Percentiles rank a stretch among this genome's conserved stretches.
Conservation (phyloP, 2,113 vertebrate species). For the Malurus cyaneus region DNA sequence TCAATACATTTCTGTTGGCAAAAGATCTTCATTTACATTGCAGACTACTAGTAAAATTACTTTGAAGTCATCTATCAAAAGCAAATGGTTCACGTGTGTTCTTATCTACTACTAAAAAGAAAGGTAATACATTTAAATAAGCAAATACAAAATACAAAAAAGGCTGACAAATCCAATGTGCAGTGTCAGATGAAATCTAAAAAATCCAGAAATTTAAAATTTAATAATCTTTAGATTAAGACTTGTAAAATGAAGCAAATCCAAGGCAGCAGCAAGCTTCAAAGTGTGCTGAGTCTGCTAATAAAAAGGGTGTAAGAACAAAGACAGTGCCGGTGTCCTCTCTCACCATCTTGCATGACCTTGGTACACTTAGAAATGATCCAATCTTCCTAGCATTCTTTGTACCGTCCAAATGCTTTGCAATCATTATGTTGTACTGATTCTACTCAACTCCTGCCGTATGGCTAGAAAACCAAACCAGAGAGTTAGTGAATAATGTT, state of each 20-base stretch:
- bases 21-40: conserved; percentile 71
- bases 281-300: conserved; percentile 88
- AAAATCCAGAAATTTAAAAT: conserved; percentile 88
- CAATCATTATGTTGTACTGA: conserved; percentile 89
- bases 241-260: conserved; percentile 77
- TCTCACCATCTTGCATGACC: conserved; percentile 63
- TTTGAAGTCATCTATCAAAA: conserved; percentile 79
- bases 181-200: conserved; percentile 86
- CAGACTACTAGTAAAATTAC: conserved; percentile 76
- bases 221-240: conserved; percentile 78
- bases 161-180: conserved; percentile 86
- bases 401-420: conserved; percentile 48
- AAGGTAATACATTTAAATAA: conserved; percentile 85
- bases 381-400: conserved; percentile 65
- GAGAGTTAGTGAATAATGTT: background rate
- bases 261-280: conserved; percentile 86
- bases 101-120: conserved; percentile 77
- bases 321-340: conserved; percentile 73
- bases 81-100: conserved; percentile 73
- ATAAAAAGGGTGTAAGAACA: conserved; percentile 85
- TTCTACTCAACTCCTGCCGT: conserved; percentile 95
- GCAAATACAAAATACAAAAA: conserved; percentile 92
- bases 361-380: conserved; percentile 70
- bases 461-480: conserved; percentile 82
- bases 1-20: conserved; percentile 75